phyloP scores from a whole-genome alignment of 2,888 invertebrate species.

The Leucoptera coffeella region DNA sequence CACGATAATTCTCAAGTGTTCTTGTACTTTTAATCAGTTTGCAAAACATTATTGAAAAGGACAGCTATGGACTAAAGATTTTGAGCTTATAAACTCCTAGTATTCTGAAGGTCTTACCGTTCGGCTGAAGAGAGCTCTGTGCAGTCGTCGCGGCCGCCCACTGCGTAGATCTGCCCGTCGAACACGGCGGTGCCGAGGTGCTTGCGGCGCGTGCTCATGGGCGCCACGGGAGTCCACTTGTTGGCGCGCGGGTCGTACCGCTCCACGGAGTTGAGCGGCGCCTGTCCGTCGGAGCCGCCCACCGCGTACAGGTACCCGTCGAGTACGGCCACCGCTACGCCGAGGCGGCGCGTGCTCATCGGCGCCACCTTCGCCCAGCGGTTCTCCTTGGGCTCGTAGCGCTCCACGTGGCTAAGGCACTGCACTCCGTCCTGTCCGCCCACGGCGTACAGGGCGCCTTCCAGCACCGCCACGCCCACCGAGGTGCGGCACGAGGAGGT shows the following conservation, averaged over 20 bases:
- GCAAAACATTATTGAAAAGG: too few relatives aligned
- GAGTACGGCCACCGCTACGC: slow-evolving; percentile 83
- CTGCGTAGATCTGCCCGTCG: slow-evolving; percentile 97
- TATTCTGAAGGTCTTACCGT: too few relatives aligned
- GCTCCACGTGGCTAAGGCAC: slow-evolving; percentile 94
- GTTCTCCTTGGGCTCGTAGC: slow-evolving; percentile 97
- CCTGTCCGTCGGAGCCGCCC: slow-evolving; percentile 96
- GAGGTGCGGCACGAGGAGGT: slow-evolving; percentile 98
- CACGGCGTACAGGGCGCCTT: slow-evolving; percentile 89
- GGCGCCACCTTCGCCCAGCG: slow-evolving; percentile 93
- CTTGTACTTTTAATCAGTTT: too few relatives aligned
- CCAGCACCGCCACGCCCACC: slow-evolving; percentile 94
- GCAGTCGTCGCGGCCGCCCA: slow-evolving; percentile 96
- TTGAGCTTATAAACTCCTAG: too few relatives aligned
- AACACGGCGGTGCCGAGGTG: slow-evolving; percentile 98
- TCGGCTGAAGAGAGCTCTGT: slow-evolving; percentile 79
- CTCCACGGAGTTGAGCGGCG: slow-evolving; percentile 93
- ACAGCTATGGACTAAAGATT: too few relatives aligned
- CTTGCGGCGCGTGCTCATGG: slow-evolving; percentile 96
- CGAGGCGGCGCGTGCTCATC: slow-evolving; percentile 89
- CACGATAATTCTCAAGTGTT: too few relatives aligned
- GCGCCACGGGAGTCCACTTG: slow-evolving; percentile 89
- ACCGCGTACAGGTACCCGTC: slow-evolving; percentile 95
- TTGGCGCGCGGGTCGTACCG: slow-evolving; percentile 85
- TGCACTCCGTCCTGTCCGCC: slow-evolving; percentile 96